phyloP scores from a whole-genome alignment of 2,113 vertebrate species.

The Perca flavescens region DNA sequence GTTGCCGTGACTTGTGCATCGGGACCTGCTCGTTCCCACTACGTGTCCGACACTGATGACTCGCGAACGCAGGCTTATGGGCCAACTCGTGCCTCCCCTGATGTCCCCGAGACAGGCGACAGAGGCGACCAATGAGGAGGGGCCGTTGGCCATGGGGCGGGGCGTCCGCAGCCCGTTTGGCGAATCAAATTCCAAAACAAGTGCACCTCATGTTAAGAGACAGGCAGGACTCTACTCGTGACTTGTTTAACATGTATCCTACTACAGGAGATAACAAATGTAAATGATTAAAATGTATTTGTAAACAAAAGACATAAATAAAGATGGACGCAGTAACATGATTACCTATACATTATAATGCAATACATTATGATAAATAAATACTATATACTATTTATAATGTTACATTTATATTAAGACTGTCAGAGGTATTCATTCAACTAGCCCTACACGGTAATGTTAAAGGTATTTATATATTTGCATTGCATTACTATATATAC shows the following conservation, averaged over 20 bases:
- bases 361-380: not conserved
- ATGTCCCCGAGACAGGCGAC: conserved; percentile 80
- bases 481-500: too few species aligned
- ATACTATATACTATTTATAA: not conserved
- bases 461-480: too few species aligned
- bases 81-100: conserved; percentile 84
- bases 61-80: conserved; percentile 78
- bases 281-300: not conserved
- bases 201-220: conserved; percentile 79
- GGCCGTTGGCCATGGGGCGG: conserved; percentile 68
- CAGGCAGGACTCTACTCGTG: conserved; percentile 76
- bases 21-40: conserved; percentile 82
- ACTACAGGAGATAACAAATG: conserved; percentile 25
- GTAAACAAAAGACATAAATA: not conserved
- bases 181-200: conserved; percentile 83
- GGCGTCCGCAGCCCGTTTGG: conserved; percentile 53
- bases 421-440: not conserved
- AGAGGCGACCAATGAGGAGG: conserved; percentile 73
- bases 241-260: conserved; percentile 67
- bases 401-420: not conserved
- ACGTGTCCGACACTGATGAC: conserved; percentile 83
- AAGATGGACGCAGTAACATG: not conserved
- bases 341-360: not conserved
- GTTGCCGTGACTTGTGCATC: conserved; percentile 84
- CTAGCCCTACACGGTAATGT: too few species aligned